phyloP scores from a whole-genome alignment of 1,140 invertebrate genomes.

The Diorhabda sublineata region DNA sequence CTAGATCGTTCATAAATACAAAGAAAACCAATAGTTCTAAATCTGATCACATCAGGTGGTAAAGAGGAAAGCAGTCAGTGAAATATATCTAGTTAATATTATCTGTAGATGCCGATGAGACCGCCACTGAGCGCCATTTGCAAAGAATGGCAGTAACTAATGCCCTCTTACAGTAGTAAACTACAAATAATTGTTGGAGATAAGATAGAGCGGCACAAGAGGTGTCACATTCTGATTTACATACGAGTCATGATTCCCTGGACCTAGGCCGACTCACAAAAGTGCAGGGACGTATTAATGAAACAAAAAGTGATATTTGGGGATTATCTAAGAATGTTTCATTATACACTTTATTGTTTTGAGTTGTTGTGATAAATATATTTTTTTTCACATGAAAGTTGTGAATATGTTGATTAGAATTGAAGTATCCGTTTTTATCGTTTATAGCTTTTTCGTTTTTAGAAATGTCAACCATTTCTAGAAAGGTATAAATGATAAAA shows the following conservation, averaged over 20 bases:
- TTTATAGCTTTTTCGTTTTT: too few species aligned
- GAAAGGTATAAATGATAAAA: too few species aligned
- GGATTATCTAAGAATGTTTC: too few species aligned
- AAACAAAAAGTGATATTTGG: too few species aligned
- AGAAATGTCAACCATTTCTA: too few species aligned
- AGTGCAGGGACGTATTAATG: slow-evolving; percentile 9
- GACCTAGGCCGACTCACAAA: slow-evolving; percentile 23
- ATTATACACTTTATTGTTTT: too few species aligned
- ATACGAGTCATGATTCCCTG: slow-evolving; percentile 29
- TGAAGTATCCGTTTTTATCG: too few species aligned
- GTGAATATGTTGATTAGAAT: too few species aligned
- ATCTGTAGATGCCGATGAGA: slow-evolving; percentile 35
- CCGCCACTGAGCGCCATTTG: slow-evolving; percentile 36
- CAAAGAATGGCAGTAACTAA: slow-evolving; percentile 40
- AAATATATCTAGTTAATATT: slow-evolving; percentile 37
- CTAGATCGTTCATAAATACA: slow-evolving; percentile 24
- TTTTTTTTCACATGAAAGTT: too few species aligned
- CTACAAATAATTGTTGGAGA: slow-evolving; percentile 41
- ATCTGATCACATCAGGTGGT: slow-evolving; percentile 39
- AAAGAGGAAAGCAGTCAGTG: slow-evolving; percentile 30
- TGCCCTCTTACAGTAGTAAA: slow-evolving; percentile 35
- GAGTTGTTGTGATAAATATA: too few species aligned
- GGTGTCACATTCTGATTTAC: slow-evolving; percentile 37
- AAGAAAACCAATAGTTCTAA: slow-evolving; percentile 37
- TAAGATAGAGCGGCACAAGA: slow-evolving; percentile 36